A percentile compares a stretch with the other conserved stretches of the same genome.
phyloP scores from a whole-genome alignment of 2,797 vertebrate species.

The Phoeniculus purpureus region DNA sequence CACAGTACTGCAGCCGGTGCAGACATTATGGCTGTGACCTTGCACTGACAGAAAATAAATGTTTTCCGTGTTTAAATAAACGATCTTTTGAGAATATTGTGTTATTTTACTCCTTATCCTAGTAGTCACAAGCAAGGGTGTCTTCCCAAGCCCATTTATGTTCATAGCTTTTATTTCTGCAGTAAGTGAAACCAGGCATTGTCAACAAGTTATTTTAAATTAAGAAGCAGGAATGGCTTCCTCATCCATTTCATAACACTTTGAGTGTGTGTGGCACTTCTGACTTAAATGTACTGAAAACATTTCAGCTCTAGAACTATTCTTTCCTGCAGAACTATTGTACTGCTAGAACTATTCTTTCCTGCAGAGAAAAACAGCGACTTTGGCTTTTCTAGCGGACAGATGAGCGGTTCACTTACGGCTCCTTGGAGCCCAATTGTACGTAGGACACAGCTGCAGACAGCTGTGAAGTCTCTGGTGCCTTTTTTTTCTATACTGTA shows the following conservation, averaged over 20 bases:
- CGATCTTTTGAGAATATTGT: background rate
- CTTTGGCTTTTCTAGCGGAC: background rate
- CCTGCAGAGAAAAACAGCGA: background rate
- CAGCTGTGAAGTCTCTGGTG: background rate
- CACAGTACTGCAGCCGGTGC: background rate
- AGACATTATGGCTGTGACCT: background rate
- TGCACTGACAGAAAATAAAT: background rate
- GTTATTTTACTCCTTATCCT: background rate
- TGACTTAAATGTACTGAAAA: background rate
- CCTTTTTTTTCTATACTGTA: background rate
- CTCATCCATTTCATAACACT: background rate
- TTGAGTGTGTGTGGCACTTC: background rate
- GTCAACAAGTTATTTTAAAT: background rate
- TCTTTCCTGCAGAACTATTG: background rate
- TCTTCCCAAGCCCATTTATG: background rate
- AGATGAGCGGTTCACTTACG: constrained; percentile 17
- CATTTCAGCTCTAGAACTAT: background rate
- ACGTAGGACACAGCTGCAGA: background rate
- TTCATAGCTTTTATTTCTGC: background rate
- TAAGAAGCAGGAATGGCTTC: background rate
- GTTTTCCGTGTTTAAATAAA: background rate
- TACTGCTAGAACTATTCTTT: too few species aligned
- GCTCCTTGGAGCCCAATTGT: background rate
- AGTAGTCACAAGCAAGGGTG: background rate
- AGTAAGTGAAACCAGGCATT: background rate